Percentiles rank a stretch among this genome's conserved stretches.
These are phyloP conservation scores for Python bivittatus DNA, from an alignment of 2,113 vertebrate species.

Conservation along the genomic window DNA sequence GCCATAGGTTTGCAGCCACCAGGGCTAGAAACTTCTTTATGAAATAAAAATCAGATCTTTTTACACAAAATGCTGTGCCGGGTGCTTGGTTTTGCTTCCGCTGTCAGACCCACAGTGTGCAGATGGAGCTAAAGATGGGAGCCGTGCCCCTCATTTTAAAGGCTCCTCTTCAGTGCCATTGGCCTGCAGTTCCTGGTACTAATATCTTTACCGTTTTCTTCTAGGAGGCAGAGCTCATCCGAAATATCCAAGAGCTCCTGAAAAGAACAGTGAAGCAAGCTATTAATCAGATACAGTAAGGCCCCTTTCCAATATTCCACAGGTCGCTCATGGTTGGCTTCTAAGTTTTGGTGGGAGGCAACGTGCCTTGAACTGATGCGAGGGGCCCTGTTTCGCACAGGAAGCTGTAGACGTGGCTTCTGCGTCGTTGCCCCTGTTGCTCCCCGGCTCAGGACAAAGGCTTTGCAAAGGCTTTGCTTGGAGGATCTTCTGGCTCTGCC, in stretches of 20 bases:
- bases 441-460: not conserved
- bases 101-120: not conserved
- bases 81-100: not conserved
- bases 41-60: not conserved
- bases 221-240: slow-evolving; percentile 90
- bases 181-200: not conserved
- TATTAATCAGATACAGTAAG: slow-evolving; percentile 85
- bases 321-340: too few relatives aligned
- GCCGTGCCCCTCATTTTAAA: too few relatives aligned
- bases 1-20: not conserved
- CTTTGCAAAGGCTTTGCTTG: not conserved
- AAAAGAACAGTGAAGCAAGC: slow-evolving; percentile 84
- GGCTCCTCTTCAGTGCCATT: not conserved
- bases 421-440: not conserved
- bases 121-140: not conserved
- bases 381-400: not conserved
- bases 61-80: not conserved
- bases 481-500: not conserved
- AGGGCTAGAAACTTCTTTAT: not conserved
- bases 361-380: too few relatives aligned
- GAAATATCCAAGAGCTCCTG: slow-evolving; percentile 86
- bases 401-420: not conserved
- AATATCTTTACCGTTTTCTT: slow-evolving; percentile 35
- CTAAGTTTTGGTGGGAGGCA: not conserved
- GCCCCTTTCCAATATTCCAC: rapidly evolving